These are phyloP conservation scores for Ameiurus melas DNA, from an alignment of 2,113 vertebrate genomes.

Conservation along the genomic window DNA sequence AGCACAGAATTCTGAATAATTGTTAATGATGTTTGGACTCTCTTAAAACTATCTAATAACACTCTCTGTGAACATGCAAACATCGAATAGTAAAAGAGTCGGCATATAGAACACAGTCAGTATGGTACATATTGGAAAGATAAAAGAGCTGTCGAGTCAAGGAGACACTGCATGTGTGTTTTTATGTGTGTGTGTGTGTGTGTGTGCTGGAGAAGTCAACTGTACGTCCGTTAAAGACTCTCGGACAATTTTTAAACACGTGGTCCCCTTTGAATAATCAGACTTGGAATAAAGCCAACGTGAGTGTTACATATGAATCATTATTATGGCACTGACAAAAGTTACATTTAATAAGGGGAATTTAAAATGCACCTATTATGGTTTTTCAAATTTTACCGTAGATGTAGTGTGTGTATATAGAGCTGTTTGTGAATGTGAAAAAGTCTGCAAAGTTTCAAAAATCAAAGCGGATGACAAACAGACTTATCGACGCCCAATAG, in stretches of 20 bases:
- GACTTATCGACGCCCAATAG: no score
- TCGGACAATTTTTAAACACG: constrained; percentile 22
- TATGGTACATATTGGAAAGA: constrained; percentile 50
- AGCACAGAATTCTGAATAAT: constrained; percentile 51
- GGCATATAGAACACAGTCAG: constrained; percentile 51
- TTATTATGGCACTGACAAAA: constrained; percentile 26
- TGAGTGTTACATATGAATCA: background rate
- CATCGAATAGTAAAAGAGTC: constrained; percentile 50
- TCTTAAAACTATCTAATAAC: constrained; percentile 33
- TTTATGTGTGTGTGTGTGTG: constrained; percentile 26
- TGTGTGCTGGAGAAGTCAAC: constrained; percentile 25
- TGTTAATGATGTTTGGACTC: constrained; percentile 30
- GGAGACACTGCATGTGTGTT: constrained; percentile 16
- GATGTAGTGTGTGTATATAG: no score
- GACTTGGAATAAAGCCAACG: constrained; percentile 42
- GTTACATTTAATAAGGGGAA: background rate
- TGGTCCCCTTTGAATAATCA: constrained; percentile 23
- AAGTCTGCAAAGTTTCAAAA: no score
- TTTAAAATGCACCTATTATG: background rate
- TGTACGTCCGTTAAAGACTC: constrained; percentile 15
- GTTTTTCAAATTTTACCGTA: no score
- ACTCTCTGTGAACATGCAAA: constrained; percentile 54
- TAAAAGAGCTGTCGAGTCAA: constrained; percentile 16
- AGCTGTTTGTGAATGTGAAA: no score
- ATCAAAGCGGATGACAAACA: no score